phyloP scores from a whole-genome alignment of 2,113 vertebrate genomes.

The Lonchura striata region DNA sequence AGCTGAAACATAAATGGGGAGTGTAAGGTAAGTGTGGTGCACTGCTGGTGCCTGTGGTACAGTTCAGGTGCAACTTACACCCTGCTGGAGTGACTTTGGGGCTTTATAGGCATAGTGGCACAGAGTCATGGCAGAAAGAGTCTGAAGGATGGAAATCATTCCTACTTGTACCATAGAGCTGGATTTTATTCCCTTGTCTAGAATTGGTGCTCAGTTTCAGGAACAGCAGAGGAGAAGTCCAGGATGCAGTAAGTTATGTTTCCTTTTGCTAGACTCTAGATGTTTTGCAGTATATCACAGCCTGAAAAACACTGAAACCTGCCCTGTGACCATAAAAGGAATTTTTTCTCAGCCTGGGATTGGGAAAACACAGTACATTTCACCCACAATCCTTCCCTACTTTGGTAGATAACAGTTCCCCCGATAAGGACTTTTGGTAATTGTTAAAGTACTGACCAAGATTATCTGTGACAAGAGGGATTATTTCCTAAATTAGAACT shows the following conservation, averaged over 20 bases:
- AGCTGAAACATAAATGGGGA: background rate
- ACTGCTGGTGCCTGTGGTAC: background rate
- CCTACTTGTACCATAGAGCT: background rate
- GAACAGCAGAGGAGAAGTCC: background rate
- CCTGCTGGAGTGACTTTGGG: background rate
- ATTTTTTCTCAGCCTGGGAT: background rate
- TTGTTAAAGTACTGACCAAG: background rate
- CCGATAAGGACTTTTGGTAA: background rate
- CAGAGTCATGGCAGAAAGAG: background rate
- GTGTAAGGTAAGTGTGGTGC: accelerated
- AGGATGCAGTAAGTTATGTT: background rate
- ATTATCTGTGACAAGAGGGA: background rate
- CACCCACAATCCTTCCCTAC: background rate
- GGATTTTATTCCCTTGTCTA: background rate
- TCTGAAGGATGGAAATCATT: background rate
- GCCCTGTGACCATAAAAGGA: background rate
- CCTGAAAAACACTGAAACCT: background rate
- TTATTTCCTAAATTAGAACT: background rate
- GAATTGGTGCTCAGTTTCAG: background rate
- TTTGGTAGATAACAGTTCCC: background rate
- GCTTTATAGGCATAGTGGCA: background rate
- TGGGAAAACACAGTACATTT: background rate
- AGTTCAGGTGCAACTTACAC: background rate
- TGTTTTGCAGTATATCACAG: background rate
- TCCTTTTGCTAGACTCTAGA: background rate